Base-by-base conservation (phyloP, 2,888 invertebrate genomes). In the Taphrorychus bicolor region DNA sequence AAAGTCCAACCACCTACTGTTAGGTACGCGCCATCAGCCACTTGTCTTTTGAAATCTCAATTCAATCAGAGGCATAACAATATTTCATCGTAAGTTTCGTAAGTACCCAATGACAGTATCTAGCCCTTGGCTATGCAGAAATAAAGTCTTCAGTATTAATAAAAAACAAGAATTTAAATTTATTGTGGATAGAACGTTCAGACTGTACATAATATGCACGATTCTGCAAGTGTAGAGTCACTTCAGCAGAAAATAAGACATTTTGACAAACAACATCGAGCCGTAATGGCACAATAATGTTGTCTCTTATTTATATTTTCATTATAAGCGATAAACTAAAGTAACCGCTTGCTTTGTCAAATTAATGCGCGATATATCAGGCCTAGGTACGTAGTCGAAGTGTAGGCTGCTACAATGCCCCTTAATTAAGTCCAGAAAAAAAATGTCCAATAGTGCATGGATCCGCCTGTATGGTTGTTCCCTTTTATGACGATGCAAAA, bases 1-100 rank as follows among this genome's bases (percentile, higher is more conserved):
- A 66, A 66, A 60, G 59, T 59, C 52, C 19, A 16, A 52, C 68
- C 68, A 59, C 68, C 68, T 54, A 68, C 63, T 63, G 59, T 53
- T 59, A 42, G 16, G 18, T 54, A 63, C 16, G 56, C 45, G 49
- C 51, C 49, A n/a, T n/a, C n/a, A 51, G 62, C 57, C 9, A 4
- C 57, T 51, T 49, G 58, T 62, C 62, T 68, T 60, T 59, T 68
- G 42, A 68, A 63, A 48, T 59, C 59, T 63, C 63, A 63, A 68
- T 68, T 63, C 68, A 51, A 18, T 23, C 32, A 32, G 45, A 16
- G 18, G 48, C 56, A 59, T 18, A 48, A 24, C n/a, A 23, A 68
- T 63, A 63, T 62, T 59, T 68, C 40, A 63, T 63, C 53, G n/a
- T n/a, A n/a, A n/a, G n/a, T n/a, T n/a, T n/a, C n/a, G n/a, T n/a